These are phyloP conservation scores for Andrena marginata DNA, from an alignment of 2,888 invertebrate species.

Conservation along the genomic window DNA sequence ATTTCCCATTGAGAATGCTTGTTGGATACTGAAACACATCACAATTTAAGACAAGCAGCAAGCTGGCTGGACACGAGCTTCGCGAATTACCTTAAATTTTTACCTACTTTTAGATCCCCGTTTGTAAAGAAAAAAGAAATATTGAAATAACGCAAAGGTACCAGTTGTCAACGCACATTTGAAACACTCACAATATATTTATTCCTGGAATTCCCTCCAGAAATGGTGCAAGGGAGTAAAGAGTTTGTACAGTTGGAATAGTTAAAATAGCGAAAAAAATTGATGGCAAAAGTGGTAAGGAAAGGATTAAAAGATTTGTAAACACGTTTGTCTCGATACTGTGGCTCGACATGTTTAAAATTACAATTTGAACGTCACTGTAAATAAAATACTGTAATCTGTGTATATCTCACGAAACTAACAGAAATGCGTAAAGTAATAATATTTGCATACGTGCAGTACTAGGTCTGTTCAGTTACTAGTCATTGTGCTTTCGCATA, in stretches of 20 bases:
- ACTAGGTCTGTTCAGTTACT: background rate
- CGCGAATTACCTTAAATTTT: background rate
- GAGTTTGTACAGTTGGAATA: slow-evolving; percentile 78
- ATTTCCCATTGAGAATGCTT: slow-evolving; percentile 88
- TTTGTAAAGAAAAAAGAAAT: background rate
- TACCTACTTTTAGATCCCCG: background rate
- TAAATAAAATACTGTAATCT: background rate
- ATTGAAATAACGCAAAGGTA: background rate
- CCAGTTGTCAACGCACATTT: background rate
- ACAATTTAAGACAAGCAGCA: background rate
- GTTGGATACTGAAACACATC: slow-evolving; percentile 89
- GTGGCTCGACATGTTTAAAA: background rate
- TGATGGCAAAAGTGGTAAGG: slow-evolving; percentile 80
- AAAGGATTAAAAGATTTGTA: slow-evolving; percentile 74
- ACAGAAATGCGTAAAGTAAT: background rate
- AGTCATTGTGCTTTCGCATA: slow-evolving; percentile 69
- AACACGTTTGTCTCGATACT: slow-evolving; percentile 16
- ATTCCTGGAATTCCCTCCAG: slow-evolving; percentile 71
- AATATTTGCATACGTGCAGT: slow-evolving; percentile 8
- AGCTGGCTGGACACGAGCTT: background rate
- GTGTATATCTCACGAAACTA: background rate
- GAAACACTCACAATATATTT: slow-evolving; percentile 45
- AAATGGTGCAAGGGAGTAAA: slow-evolving; percentile 80
- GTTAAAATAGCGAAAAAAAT: slow-evolving; percentile 78
- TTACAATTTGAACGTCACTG: background rate